These are phyloP conservation scores for Phaethon lepturus DNA, from an alignment of 2,113 vertebrate species.

Conservation along the genomic window DNA sequence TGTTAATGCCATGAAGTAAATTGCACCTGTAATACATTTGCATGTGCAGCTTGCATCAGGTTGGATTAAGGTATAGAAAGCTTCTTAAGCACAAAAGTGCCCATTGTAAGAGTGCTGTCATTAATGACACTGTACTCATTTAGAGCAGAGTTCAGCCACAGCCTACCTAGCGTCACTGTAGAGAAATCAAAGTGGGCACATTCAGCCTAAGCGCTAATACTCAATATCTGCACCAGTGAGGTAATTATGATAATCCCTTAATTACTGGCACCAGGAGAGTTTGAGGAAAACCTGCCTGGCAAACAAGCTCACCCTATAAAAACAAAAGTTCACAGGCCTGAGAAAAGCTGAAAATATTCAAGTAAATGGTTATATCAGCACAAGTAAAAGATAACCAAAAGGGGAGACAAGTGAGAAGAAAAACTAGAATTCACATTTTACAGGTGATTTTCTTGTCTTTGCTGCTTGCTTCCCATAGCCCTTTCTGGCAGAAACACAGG, in stretches of 20 bases:
- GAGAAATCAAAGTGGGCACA: constrained; percentile 49
- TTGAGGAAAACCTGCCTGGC: constrained; percentile 57
- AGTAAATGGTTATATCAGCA: neutral
- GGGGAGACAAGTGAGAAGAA: neutral
- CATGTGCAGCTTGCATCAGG: constrained; percentile 36
- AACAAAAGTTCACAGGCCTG: neutral
- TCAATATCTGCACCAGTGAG: constrained; percentile 47
- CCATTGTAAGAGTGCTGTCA: constrained; percentile 28
- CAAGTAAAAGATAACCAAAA: neutral
- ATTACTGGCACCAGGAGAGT: constrained; percentile 54
- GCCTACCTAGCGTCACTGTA: constrained; percentile 35
- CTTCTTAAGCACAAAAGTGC: constrained; percentile 42
- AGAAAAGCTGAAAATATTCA: neutral
- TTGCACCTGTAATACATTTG: constrained; percentile 42
- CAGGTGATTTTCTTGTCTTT: neutral
- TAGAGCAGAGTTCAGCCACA: constrained; percentile 43
- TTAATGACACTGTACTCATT: constrained; percentile 35
- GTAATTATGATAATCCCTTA: constrained; percentile 66
- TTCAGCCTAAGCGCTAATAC: neutral
- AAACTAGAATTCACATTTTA: neutral
- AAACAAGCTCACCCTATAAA: constrained; percentile 41
- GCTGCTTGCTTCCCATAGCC: neutral
- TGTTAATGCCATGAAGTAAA: constrained; percentile 9
- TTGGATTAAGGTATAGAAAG: constrained; percentile 55
- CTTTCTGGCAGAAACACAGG: neutral